These are phyloP conservation scores for Mormyrus iriodes DNA, from an alignment of 2,113 vertebrate genomes.

Conservation along the genomic window DNA sequence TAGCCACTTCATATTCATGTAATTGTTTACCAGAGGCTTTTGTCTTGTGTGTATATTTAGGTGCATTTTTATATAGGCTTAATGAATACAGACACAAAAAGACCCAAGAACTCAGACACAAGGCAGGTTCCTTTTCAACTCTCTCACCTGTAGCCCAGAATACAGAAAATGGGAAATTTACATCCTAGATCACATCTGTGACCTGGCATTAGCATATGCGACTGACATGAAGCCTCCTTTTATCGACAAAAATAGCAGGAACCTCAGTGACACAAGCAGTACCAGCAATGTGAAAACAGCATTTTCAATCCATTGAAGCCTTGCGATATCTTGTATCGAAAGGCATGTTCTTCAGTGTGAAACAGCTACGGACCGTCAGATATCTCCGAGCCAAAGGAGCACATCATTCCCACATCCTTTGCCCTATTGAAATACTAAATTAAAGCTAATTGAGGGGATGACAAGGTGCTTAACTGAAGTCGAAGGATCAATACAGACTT, in stretches of 20 bases:
- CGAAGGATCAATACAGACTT: neutral
- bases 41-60: neutral
- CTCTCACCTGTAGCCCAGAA: neutral
- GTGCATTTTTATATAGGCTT: neutral
- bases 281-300: neutral
- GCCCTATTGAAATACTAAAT: neutral
- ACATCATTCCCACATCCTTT: neutral
- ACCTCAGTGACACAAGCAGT: neutral
- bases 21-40: neutral
- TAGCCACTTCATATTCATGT: neutral
- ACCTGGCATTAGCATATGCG: neutral
- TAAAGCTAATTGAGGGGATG: neutral
- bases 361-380: neutral
- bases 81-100: neutral
- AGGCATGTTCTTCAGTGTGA: neutral
- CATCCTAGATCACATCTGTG: neutral
- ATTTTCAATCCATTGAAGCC: neutral
- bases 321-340: neutral
- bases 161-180: neutral
- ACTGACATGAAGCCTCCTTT: neutral
- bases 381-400: neutral
- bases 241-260: neutral
- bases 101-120: neutral
- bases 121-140: neutral
- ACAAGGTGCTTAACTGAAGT: neutral